phyloP scores from a whole-genome alignment of 1,140 invertebrate species.

The Daktulosphaira vitifoliae region DNA sequence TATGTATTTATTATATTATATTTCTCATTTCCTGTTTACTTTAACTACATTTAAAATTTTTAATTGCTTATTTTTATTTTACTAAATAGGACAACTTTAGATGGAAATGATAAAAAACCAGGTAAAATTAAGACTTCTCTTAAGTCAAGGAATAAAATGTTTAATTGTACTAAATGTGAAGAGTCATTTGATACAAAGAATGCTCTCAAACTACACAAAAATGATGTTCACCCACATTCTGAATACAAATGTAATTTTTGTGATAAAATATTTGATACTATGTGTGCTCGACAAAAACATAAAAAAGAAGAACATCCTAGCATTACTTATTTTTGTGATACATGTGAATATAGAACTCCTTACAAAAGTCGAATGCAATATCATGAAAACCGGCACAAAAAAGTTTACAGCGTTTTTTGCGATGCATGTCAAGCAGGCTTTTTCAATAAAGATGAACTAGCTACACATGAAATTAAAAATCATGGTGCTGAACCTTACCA shows the following conservation, averaged over 20 bases:
- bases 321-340: slow-evolving; percentile 39
- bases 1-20: too few relatives aligned
- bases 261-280: slow-evolving; percentile 33
- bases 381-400: slow-evolving; percentile 42
- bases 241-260: slow-evolving; percentile 31
- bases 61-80: too few relatives aligned
- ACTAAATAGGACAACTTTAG: too few relatives aligned
- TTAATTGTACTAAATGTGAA: slow-evolving; percentile 33
- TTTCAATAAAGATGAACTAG: slow-evolving; percentile 50
- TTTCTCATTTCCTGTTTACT: too few relatives aligned
- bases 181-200: slow-evolving; percentile 28
- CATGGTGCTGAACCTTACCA: slow-evolving; percentile 35
- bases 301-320: slow-evolving; percentile 30
- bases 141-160: slow-evolving; percentile 11
- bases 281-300: slow-evolving; percentile 26
- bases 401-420: slow-evolving; percentile 47
- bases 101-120: neutral
- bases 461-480: slow-evolving; percentile 39
- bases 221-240: slow-evolving; percentile 8
- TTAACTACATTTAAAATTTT: too few relatives aligned
- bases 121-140: neutral
- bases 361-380: slow-evolving; percentile 41
- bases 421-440: slow-evolving; percentile 64
- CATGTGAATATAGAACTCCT: slow-evolving; percentile 41
- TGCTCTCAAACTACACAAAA: slow-evolving; percentile 33